Base-by-base conservation (phyloP, 2,888 invertebrate species). In the Ectemnius cavifrons region DNA sequence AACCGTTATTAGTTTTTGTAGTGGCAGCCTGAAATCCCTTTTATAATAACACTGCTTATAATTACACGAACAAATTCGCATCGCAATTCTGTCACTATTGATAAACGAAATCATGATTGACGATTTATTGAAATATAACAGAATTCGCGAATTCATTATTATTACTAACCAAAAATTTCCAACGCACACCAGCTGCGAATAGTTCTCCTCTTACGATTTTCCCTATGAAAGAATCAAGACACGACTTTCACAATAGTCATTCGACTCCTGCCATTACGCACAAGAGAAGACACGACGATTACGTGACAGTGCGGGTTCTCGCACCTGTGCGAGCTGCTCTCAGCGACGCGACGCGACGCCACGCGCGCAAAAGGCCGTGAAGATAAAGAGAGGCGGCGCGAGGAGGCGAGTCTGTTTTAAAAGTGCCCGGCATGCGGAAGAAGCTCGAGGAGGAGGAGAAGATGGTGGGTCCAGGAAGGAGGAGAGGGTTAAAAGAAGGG, bases 1-100 rank as follows among this genome's bases (percentile, higher is more conserved):
- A 85, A 87, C 79, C 82, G 76, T 82, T 82, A 83, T 85, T 86
- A 85, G 83, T 87, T 87, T 87, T 87, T 84, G 84, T 84, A 83
- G 80, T 85, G 87, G 87, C 86, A 85, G 84, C 78, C 73, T 77
- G 75, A 79, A 85, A 79, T 81, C 84, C 83, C 63, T 59, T 82
- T 86, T 83, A 79, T 85, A 83, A 81, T 85, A 80, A 81, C 23
- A 23, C 23, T 23, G 23, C 23, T 86, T 84, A 81, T 85, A 86
- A 86, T 80, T 37, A 37, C 11, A 4, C 37, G 1, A 8, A 37
- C 37, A 37, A 23, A 23, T 23, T 23, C 3, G 0, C 3, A 23
- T 0, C 23, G 2, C 3, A 37, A 37, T 37, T 37, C 5, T 37
- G 8, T 6, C 8, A 6, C 11, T 37, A 37, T 37, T 37, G 4